Conservation (phyloP, 2,797 vertebrate species). For the Anguilla marmorata region DNA sequence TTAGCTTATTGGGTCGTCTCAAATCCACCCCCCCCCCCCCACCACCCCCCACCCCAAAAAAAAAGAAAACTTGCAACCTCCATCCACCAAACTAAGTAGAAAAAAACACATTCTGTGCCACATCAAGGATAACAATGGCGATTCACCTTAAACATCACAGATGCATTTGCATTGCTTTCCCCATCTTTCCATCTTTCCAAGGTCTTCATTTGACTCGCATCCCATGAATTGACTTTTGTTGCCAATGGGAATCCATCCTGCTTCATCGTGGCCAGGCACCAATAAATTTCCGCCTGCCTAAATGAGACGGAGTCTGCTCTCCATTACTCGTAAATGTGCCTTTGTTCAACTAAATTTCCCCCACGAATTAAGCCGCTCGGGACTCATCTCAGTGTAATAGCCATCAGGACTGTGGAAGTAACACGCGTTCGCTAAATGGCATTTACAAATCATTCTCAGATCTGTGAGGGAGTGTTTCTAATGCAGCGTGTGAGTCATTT, state of each 20-base stretch:
- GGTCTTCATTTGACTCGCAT: too few relatives aligned
- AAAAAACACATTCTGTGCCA: too few relatives aligned
- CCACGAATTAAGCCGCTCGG: not conserved
- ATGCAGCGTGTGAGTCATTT: not conserved
- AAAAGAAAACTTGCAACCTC: too few relatives aligned
- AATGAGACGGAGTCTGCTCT: not conserved
- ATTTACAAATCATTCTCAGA: not conserved
- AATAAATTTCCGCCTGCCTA: not conserved
- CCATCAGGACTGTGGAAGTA: not conserved
- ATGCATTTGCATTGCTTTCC: not conserved
- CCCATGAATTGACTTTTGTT: not conserved
- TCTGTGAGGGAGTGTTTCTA: not conserved
- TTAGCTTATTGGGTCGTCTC: too few relatives aligned
- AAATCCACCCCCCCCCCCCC: too few relatives aligned
- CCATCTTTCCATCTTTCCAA: too few relatives aligned
- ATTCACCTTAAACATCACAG: not conserved
- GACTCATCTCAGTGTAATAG: not conserved
- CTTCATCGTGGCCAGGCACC: not conserved
- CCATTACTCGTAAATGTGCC: not conserved
- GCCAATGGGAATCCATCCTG: not conserved
- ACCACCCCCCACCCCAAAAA: too few relatives aligned
- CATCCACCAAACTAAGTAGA: too few relatives aligned
- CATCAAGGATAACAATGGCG: too few relatives aligned
- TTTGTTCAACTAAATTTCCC: not conserved
- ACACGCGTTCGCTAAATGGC: not conserved